Percentiles rank a stretch among this genome's conserved stretches.
Conservation (phyloP, 2,888 invertebrate species). For the Parnassius mnemosyne region DNA sequence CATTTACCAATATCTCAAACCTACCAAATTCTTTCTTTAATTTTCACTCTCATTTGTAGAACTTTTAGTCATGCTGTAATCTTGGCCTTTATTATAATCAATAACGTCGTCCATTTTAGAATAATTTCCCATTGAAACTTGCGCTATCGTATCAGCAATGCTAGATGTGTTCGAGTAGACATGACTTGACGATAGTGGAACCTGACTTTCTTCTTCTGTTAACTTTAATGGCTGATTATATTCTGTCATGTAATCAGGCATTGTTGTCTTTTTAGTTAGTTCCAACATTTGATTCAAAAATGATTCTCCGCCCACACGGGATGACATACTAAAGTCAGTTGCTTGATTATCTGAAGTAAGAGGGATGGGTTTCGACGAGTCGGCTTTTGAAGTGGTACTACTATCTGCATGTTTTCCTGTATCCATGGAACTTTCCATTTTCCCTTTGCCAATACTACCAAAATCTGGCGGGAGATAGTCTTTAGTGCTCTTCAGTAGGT, state of each 20-base stretch:
- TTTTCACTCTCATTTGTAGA: slow-evolving; percentile 43
- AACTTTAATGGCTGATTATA: slow-evolving; percentile 81
- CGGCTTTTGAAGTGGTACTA: slow-evolving; percentile 74
- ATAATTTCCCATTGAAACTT: slow-evolving; percentile 69
- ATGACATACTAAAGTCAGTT: slow-evolving; percentile 73
- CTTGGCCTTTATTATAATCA: slow-evolving; percentile 67
- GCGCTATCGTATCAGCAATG: slow-evolving; percentile 68
- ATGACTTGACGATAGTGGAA: slow-evolving; percentile 73
- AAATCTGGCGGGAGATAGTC: slow-evolving; percentile 79
- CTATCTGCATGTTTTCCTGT: slow-evolving; percentile 66
- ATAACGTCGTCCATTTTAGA: slow-evolving; percentile 65
- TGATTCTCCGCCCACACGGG: slow-evolving; percentile 69
- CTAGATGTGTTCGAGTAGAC: slow-evolving; percentile 63
- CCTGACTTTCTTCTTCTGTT: slow-evolving; percentile 72
- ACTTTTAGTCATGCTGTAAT: slow-evolving; percentile 57
- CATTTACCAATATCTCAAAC: background rate
- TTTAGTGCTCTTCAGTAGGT: slow-evolving; percentile 66
- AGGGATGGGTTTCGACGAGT: slow-evolving; percentile 58
- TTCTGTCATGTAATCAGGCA: slow-evolving; percentile 73
- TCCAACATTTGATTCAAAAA: slow-evolving; percentile 78
- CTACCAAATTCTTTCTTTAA: slow-evolving; percentile 1
- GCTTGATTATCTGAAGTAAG: slow-evolving; percentile 50
- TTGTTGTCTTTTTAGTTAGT: slow-evolving; percentile 75
- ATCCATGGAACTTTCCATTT: slow-evolving; percentile 70
- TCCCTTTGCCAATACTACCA: slow-evolving; percentile 74